Evolutionary conservation across 1,140 invertebrate genomes (phyloP).

Genomic region (Rhopalosiphum padi): DNA sequence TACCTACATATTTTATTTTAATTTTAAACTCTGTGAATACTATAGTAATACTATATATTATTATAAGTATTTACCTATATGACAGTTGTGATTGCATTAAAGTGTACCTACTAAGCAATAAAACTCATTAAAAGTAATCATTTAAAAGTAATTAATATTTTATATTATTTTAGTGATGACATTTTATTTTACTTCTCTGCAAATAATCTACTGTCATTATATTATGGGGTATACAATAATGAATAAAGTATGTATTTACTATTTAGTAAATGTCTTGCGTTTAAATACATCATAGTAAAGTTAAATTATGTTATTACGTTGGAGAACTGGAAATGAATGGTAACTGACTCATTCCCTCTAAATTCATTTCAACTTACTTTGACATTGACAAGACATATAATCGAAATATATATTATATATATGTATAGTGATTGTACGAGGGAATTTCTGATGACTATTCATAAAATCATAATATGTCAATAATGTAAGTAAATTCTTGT

Average conservation of each 20-base stretch:
- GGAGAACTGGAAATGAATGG: background rate
- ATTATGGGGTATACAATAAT: background rate
- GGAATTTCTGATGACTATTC: background rate
- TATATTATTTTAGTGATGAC: background rate
- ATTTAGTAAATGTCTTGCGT: background rate
- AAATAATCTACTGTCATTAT: background rate
- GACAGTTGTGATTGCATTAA: background rate
- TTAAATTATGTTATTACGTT: background rate
- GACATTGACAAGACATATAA: background rate
- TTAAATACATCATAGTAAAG: background rate
- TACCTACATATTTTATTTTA: no score
- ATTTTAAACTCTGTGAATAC: no score
- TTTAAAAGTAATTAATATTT: background rate
- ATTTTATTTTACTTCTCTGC: background rate
- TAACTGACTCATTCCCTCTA: background rate
- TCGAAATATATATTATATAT: background rate
- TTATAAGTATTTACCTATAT: no score
- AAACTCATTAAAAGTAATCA: background rate
- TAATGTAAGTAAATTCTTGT: background rate
- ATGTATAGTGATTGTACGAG: background rate
- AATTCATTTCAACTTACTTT: background rate
- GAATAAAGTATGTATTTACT: background rate
- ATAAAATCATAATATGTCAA: background rate
- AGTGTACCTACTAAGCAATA: background rate
- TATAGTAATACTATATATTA: no score